Evolutionary conservation across 2,888 invertebrate species (phyloP).

Genomic region (Sarcophaga rosellei): DNA sequence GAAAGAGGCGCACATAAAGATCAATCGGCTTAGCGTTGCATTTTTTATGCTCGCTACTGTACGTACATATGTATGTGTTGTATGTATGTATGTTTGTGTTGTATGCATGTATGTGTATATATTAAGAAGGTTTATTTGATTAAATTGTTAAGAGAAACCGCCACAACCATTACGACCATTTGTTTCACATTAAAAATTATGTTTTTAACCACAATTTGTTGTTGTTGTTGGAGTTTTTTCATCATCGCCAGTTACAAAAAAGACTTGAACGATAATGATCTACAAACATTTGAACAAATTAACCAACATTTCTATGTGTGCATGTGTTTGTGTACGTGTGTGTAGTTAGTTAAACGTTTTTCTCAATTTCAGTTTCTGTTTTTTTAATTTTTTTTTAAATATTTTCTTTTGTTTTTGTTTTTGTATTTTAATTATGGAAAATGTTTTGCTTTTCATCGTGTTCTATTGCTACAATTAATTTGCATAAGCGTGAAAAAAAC

Average conservation of each 20-base stretch:
- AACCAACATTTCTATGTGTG: constrained; percentile 49
- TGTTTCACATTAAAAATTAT: not conserved
- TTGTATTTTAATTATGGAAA: constrained; percentile 24
- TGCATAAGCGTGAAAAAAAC: constrained; percentile 67
- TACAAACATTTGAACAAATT: constrained; percentile 68
- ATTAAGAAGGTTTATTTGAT: not conserved
- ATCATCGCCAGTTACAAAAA: constrained; percentile 21
- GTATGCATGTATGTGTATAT: not conserved
- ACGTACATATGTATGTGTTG: too few species aligned
- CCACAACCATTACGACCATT: not conserved
- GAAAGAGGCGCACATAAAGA: too few species aligned
- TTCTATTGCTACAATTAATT: constrained; percentile 60
- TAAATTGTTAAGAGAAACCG: not conserved
- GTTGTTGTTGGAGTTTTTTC: not conserved
- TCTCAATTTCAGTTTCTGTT: constrained; percentile 1
- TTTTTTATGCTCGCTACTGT: too few species aligned
- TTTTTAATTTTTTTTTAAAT: constrained; percentile 12
- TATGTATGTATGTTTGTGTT: not conserved
- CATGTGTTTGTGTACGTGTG: not conserved
- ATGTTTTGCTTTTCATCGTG: constrained; percentile 54
- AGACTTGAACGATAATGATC: constrained; percentile 55
- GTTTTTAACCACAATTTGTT: constrained; percentile 35
- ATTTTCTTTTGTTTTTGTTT: not conserved
- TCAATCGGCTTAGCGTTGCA: too few species aligned
- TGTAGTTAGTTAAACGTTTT: constrained; percentile 62